Base-by-base conservation (phyloP, 2,888 invertebrate species). In the Tridacna gigas region DNA sequence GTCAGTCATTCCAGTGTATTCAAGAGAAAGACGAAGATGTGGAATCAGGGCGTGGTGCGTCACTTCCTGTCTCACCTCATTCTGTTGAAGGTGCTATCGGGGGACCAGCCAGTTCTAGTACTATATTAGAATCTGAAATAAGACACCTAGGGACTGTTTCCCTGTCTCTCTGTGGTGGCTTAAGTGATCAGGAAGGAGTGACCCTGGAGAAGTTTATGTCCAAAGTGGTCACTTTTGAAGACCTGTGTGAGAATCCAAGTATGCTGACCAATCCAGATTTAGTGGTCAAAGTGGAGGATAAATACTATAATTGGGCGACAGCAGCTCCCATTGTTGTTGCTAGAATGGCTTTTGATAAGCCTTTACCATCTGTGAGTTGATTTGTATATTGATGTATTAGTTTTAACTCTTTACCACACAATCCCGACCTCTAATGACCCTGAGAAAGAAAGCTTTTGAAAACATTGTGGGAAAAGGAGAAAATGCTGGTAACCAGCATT, bases 41-140 rank as follows among this genome's bases (percentile, higher is more conserved):
- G 89, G 99, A 99, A 95, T 98, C 98, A 84, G 99, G 99, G 87
- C 98, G 98, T 95, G 99, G 99, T 65, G 97, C 98, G 61, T 99
- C 99, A 76, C 95, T 99, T 91, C 98, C 99, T 13, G 98, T 98
- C 94, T 98, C 98, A 74, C 95, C 95, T 25, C 97, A 97, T 92
- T 98, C 98, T 86, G 97, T 97, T 82, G 98, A 97, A 91, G 97
- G 97, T 28, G 97, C 97, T 81, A 95, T 92, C 11, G 91, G 92
- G 11, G 92, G 92, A 4, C 92, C 90, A n/a, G 77, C 89, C 4
- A 88, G 89, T 63, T 74, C 89, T 9, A 88, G 89, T 56, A 91
- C 74, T 77, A 87, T 89, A 87, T 90, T 83, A 76, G 89, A 86
- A 82, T 93, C 86, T 60, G 92, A 82, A 67, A 84, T 90, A 13